Conservation (phyloP, 2,113 vertebrate genomes). For the Rhabdomys dilectus region DNA sequence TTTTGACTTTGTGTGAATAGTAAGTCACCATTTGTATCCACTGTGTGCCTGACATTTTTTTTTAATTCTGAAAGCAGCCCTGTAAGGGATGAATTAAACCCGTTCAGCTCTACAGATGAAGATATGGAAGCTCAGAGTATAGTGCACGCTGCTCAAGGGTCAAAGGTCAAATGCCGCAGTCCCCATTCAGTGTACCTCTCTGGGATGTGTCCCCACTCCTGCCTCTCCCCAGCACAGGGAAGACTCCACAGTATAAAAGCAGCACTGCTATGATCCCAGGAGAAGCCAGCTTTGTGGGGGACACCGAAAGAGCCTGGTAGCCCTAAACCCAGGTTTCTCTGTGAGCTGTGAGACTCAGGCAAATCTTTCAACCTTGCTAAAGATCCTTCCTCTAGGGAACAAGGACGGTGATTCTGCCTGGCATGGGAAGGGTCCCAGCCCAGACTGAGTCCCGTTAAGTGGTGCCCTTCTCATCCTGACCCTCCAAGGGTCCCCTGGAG, state of each 20-base stretch:
- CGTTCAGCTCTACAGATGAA: background rate
- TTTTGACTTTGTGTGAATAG: background rate
- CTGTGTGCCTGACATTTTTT: background rate
- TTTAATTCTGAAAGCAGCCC: slow-evolving; percentile 23
- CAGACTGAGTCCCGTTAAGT: background rate
- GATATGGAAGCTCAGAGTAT: background rate
- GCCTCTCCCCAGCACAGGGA: background rate
- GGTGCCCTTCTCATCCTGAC: background rate
- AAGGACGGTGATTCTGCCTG: background rate
- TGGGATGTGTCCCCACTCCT: too few species aligned
- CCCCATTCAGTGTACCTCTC: background rate
- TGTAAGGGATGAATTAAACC: too few species aligned
- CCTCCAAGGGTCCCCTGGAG: background rate
- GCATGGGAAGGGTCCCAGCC: too few species aligned
- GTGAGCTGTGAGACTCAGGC: background rate
- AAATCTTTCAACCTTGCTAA: background rate
- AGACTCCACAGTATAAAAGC: background rate
- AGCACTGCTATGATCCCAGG: background rate
- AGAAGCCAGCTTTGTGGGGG: background rate
- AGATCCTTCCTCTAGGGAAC: background rate
- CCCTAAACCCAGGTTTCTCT: background rate
- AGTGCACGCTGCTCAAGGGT: background rate
- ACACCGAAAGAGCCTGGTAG: background rate
- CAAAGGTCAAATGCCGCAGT: background rate
- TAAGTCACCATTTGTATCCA: background rate